Percentiles rank a stretch among this genome's conserved stretches.
These are phyloP conservation scores for Nasonia longicornis DNA, from an alignment of 1,140 invertebrate species.

Conservation along the genomic window DNA sequence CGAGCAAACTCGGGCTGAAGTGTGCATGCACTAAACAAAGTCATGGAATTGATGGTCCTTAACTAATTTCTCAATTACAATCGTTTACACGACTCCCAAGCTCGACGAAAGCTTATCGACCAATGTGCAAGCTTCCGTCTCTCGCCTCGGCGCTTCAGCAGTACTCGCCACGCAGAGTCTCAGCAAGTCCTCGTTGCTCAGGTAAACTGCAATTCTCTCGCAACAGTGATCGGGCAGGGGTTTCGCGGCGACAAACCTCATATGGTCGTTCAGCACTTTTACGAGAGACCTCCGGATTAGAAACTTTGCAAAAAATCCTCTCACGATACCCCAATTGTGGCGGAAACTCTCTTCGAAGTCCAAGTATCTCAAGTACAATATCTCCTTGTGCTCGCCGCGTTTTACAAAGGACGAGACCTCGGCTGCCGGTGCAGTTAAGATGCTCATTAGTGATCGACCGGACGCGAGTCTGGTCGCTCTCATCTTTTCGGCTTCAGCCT, in stretches of 20 bases:
- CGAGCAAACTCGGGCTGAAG: no score
- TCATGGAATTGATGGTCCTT: no score
- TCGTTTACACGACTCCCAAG: neutral
- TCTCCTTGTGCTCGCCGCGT: no score
- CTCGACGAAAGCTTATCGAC: neutral
- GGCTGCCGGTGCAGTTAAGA: no score
- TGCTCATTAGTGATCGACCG: no score
- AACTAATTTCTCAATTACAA: neutral
- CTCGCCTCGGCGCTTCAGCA: neutral
- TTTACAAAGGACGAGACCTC: no score
- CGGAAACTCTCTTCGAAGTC: neutral
- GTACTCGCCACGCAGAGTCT: neutral
- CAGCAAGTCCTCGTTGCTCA: slow-evolving; percentile 18
- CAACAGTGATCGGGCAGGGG: slow-evolving; percentile 13
- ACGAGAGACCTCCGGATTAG: neutral
- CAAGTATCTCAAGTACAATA: neutral
- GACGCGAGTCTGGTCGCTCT: neutral
- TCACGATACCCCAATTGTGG: neutral
- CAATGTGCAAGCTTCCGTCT: neutral
- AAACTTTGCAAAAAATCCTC: neutral
- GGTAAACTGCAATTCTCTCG: neutral
- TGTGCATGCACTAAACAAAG: no score
- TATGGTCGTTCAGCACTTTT: neutral
- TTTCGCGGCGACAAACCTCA: neutral
- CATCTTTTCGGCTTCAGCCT: neutral